Base-by-base conservation (phyloP, 2,888 invertebrate genomes). In the Lithodes maja region DNA sequence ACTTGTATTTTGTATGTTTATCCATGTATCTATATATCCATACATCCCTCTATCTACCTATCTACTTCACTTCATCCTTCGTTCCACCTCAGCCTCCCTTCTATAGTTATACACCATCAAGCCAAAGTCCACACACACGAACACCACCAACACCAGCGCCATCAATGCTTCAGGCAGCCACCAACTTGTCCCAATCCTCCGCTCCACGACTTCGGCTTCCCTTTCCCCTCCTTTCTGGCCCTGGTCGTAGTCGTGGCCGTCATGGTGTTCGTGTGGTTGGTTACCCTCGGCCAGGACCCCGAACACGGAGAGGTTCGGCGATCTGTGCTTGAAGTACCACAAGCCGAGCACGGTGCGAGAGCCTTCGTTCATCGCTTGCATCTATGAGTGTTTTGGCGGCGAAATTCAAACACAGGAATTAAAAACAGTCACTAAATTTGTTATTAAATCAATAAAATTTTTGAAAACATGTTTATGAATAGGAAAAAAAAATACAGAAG, bases 241-340 rank as follows among this genome's bases (percentile, higher is more conserved):
- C 15, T 71, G 15, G 71, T 71, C 17, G 71, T 12, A 5, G 71
- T 71, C 1, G 55, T 9, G 1, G 53, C n/a, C 5, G 50, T 78
- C 17, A 15, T 78, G 50, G 17, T 78, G 78, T 33, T 78, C 78
- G 78, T 49, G 78, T 15, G 50, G 78, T 33, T 79, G 2, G 79
- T 79, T 79, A 12, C 79, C 79, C 54, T 79, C 79, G n/a, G 79
- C 79, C 79, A 79, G 54, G 3, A 53, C 1, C 1, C 79, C 79
- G 54, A 54, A 79, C 12, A 79, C 79, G 54, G 79, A 79, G 15
- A 79, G 33, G 79, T 79, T 79, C 54, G 52, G n/a, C 79, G 15
- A 53, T 53, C 54, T 9, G 33, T 33, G 33, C 54, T 33, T 53
- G 79, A 79, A 79, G 55, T 54, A 79, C 79, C 79, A 79, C 1